Base-by-base conservation (phyloP, 1,140 invertebrate species). In the Hesperophylax magnus region DNA sequence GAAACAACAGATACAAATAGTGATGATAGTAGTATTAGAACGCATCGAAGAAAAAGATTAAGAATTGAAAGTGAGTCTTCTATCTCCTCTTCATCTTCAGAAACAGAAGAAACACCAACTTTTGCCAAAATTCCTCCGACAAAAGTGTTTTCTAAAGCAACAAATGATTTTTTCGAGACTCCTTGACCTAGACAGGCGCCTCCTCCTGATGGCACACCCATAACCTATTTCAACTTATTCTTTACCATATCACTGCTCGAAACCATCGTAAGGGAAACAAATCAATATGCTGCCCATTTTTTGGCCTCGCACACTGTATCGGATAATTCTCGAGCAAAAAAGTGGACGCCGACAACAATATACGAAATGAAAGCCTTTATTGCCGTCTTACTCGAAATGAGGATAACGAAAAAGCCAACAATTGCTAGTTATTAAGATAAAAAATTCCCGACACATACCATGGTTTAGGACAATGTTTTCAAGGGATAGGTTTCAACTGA, bases 391-490 rank as follows among this genome's bases (percentile, higher is more conserved):
- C 61, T 85, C 2, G 82, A 83, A 83, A 86, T 85, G 83, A 81
- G 85, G 7, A 81, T 85, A 2, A 85, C 82, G 11, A 76, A 78
- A 79, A 81, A 80, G 47, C 71, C 82, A 20, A 85, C 81, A 67
- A 74, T 85, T 79, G 79, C 63, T 67, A 80, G 77, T 76, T 85
- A 86, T 56, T 86, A 83, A n/a, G 83, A 78, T 54, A 71, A 72
- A 54, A 83, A 85, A 82, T 69, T 82, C 82, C 56, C 60, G 82
- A 80, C n/a, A 79, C 34, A 85, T 86, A 31, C 84, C 84, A 77
- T 85, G 85, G 84, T 86, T 86, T 82, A 39, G 63, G 5, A 77
- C 82, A 84, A 86, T 86, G 84, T 86, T 85, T 79, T 67, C 82
- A 22, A 79, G 82, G 18, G 81, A 85, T 80, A 82, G 83, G 71